Conservation (phyloP, 2,888 invertebrate species). For the Orthonevra nobilis region DNA sequence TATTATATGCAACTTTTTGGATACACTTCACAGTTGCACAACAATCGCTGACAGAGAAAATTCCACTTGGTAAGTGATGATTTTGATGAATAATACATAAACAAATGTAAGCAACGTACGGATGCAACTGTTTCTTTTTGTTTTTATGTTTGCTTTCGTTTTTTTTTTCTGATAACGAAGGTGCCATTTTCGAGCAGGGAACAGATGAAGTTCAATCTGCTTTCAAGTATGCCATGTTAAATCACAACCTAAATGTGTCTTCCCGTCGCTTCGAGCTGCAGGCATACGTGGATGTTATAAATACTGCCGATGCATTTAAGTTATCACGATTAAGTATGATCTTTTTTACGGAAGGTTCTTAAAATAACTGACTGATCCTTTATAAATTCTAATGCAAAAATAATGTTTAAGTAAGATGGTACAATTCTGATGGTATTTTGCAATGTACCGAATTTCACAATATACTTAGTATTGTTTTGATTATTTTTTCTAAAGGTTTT, state of each 20-base stretch:
- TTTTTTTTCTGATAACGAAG: slow-evolving; percentile 81
- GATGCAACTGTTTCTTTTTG: slow-evolving; percentile 27
- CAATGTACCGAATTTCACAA: too few relatives aligned
- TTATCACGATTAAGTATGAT: slow-evolving; percentile 94
- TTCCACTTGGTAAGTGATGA: slow-evolving; percentile 79
- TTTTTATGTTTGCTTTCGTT: too few relatives aligned
- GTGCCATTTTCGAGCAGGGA: slow-evolving; percentile 95
- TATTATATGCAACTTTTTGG: slow-evolving; percentile 76
- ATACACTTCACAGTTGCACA: slow-evolving; percentile 76
- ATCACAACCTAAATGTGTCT: slow-evolving; percentile 91
- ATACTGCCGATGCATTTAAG: slow-evolving; percentile 96
- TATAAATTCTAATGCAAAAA: too few relatives aligned
- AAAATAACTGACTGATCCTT: slow-evolving; percentile 33
- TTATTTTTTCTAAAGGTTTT: too few relatives aligned
- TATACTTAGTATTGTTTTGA: too few relatives aligned
- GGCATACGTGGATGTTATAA: slow-evolving; percentile 94
- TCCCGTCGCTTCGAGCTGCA: slow-evolving; percentile 90
- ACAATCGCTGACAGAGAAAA: slow-evolving; percentile 80
- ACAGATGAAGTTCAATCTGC: slow-evolving; percentile 95
- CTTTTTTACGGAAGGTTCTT: not conserved
- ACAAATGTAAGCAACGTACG: too few relatives aligned
- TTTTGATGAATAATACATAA: too few relatives aligned
- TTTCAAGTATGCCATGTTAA: slow-evolving; percentile 93
- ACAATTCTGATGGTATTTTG: too few relatives aligned
- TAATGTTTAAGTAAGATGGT: too few relatives aligned